Evolutionary conservation across 2,888 invertebrate species (phyloP).

Genomic region (Sinodicranocentrus sp.): DNA sequence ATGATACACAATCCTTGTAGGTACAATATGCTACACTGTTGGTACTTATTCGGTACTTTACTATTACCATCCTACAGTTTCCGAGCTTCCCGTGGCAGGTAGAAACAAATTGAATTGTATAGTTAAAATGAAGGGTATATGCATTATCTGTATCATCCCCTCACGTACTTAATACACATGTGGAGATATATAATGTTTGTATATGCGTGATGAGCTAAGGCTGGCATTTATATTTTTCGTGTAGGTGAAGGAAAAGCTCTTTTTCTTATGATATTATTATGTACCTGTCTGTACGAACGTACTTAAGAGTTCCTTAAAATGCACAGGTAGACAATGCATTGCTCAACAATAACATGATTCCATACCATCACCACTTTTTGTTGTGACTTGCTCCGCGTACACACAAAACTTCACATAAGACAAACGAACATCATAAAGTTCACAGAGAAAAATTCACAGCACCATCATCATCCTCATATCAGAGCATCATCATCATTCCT

Average conservation of each 20-base stretch:
- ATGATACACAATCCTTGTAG: not conserved
- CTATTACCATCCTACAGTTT: constrained; percentile 28
- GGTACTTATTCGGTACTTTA: constrained; percentile 56
- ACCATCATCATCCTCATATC: constrained; percentile 40
- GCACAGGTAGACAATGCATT: constrained; percentile 33
- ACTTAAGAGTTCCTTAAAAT: constrained; percentile 51
- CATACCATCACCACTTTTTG: constrained; percentile 32
- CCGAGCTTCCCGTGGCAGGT: constrained; percentile 50
- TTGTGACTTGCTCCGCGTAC: constrained; percentile 27
- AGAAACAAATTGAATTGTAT: constrained; percentile 48
- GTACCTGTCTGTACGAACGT: constrained; percentile 31
- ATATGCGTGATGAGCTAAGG: constrained; percentile 33
- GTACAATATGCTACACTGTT: constrained; percentile 48
- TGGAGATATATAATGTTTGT: too few relatives aligned
- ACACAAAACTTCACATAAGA: constrained; percentile 36
- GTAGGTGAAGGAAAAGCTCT: constrained; percentile 46
- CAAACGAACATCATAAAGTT: constrained; percentile 58
- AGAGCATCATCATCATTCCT: constrained; percentile 3
- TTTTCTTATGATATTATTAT: constrained; percentile 40
- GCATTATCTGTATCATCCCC: constrained; percentile 15
- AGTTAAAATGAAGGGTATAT: constrained; percentile 41
- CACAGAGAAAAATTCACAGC: constrained; percentile 60
- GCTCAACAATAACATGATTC: constrained; percentile 48
- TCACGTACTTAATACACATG: not conserved
- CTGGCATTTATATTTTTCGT: constrained; percentile 28